These are phyloP conservation scores for Dioctria linearis DNA, from an alignment of 2,888 invertebrate genomes.

Conservation along the genomic window DNA sequence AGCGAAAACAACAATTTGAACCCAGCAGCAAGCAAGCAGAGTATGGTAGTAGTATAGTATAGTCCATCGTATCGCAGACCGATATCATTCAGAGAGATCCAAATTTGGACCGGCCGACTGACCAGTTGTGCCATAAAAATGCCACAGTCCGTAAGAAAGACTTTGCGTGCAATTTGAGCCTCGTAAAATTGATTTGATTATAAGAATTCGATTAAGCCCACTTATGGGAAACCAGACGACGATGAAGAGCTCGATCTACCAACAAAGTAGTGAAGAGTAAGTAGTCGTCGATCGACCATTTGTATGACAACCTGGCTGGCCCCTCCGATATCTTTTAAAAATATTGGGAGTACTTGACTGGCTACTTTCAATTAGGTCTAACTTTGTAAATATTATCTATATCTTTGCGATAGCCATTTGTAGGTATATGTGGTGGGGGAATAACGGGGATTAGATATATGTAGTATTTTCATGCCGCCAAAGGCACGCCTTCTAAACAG, in stretches of 20 bases:
- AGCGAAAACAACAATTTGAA: too few species aligned
- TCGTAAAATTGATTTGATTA: conserved; percentile 18
- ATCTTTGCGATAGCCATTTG: conserved; percentile 16
- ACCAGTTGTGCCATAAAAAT: conserved; percentile 15
- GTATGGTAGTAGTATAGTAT: too few species aligned
- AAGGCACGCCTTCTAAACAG: conserved; percentile 48
- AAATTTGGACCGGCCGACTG: conserved; percentile 1
- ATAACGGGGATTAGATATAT: conserved; percentile 46
- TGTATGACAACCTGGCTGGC: not conserved
- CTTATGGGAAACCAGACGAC: conserved; percentile 12
- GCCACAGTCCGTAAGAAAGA: not conserved
- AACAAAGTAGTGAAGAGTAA: too few species aligned
- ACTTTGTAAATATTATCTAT: not conserved
- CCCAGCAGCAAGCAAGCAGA: too few species aligned
- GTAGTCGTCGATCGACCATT: not conserved
- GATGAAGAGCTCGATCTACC: too few species aligned
- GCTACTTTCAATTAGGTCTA: conserved; percentile 42
- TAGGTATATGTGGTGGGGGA: conserved; percentile 40
- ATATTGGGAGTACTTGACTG: conserved; percentile 36
- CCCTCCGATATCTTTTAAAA: conserved; percentile 19
- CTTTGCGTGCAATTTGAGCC: not conserved
- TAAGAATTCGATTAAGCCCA: not conserved
- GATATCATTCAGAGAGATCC: too few species aligned
- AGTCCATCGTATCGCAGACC: too few species aligned
- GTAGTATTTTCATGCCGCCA: not conserved